Base-by-base conservation (phyloP, 2,797 vertebrate genomes). In the Epinephelus coioides region DNA sequence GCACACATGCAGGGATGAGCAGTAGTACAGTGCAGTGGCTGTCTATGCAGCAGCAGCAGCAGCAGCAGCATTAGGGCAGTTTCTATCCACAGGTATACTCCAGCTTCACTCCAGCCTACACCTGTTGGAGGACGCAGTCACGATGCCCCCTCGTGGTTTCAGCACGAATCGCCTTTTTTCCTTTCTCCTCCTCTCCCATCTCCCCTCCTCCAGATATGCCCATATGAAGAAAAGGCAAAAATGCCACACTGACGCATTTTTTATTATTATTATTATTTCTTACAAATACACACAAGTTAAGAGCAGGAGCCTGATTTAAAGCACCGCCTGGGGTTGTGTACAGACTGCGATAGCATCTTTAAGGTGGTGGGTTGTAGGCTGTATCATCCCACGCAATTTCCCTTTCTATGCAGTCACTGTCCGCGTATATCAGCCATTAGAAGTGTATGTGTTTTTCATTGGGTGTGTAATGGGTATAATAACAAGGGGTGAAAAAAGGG, bases 41-140 rank as follows among this genome's bases (percentile, higher is more conserved):
- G 80, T 69, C 53, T 27, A 47, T 85, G 85, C 84, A 75, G 84
- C 86, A 75, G 77, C 76, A 79, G 25, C 23, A 23, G 47, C 54
- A 43, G 47, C 49, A 47, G 63, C 60, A 75, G 54, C 51, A 76
- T n/a, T 1, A 53, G 43, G 18, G 47, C 69, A 72, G 71, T 44
- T 77, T 73, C 64, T 9, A 60, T 86, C 90, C 57, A 93, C 92
- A 94, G 92, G 92, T 93, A 92, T 76, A 89, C 75, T 85, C 76
- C 71, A 75, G 84, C 76, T 83, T 63, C 77, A 69, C 88, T 86
- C 81, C 71, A 84, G 78, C 70, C 87, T 94, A 90, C 93, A 95
- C 94, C 94, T 95, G 94, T 94, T 94, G 92, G 93, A 88, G 70
- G 80, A 91, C 83, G 89, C 89, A 91, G 88, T 92, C 90, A 90